These are phyloP conservation scores for Cheilosia urbana DNA, from an alignment of 2,888 invertebrate genomes.

Conservation along the genomic window DNA sequence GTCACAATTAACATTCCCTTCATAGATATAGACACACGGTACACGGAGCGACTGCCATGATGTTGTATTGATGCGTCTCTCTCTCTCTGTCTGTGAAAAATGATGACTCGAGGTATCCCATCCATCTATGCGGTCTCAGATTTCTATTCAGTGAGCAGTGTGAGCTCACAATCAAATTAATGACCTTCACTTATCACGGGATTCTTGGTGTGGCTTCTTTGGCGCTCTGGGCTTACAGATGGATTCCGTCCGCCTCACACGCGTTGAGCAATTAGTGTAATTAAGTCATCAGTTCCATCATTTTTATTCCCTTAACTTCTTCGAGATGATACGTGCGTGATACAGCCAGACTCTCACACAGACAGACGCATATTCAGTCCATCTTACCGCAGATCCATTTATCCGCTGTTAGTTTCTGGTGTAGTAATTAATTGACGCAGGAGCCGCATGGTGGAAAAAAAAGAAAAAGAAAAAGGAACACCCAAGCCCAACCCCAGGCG, in stretches of 20 bases:
- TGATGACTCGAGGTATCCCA: conserved; percentile 63
- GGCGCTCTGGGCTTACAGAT: conserved; percentile 48
- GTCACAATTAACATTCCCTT: conserved; percentile 67
- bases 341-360: conserved; percentile 24
- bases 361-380: neutral
- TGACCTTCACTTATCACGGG: conserved; percentile 72
- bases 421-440: conserved; percentile 69
- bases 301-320: conserved; percentile 60
- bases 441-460: conserved; percentile 28
- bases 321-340: conserved; percentile 63
- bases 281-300: conserved; percentile 74
- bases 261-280: conserved; percentile 75
- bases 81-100: conserved; percentile 44
- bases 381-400: conserved; percentile 49
- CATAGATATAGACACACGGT: neutral
- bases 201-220: conserved; percentile 43
- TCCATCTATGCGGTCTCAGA: conserved; percentile 56
- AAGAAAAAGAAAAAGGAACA: neutral
- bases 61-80: neutral
- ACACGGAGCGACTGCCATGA: neutral
- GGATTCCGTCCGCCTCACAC: conserved; percentile 48
- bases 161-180: conserved; percentile 61
- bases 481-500: conserved; percentile 9
- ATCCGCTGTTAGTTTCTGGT: conserved; percentile 66
- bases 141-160: conserved; percentile 47